Evolutionary conservation across 2,888 invertebrate species (phyloP), one percentile per base, ranked within the genome.

Genomic region (Folsomia candida): DNA sequence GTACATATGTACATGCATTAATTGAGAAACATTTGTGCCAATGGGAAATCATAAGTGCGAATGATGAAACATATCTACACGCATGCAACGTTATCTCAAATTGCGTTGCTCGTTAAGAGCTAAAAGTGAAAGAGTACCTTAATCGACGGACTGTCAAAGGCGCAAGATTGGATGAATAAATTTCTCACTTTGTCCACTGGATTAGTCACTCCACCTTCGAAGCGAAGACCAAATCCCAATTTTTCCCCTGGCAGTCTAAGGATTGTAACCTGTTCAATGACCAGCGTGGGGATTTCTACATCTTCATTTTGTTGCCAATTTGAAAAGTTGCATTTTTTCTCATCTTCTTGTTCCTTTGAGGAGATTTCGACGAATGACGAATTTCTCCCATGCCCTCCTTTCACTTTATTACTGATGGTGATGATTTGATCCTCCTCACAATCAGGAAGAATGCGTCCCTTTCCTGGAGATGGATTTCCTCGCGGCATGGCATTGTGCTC

Each of bases 161-260:
- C 93, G 83, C 93, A 93, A 78, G 93, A 93, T 82, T 94, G 93
- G 73, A 96, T 94, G 76, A 91, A 90, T 64, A 96, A 87, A 78
- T 91, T 87, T 73, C 91, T 87, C 1, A 95, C 93, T 79, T 87
- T 89, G 82, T 94, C 93, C 11, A 88, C 87, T 47, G 90, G 90
- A 78, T 91, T 90, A 51, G 91, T 91, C 1, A 75, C 75, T 18
- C 94, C 94, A 57, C 94, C 94, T 84, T 95, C 94, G 82, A 96
- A 94, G 82, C 94, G 93, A 1, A 96, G 85, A 0, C 94, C 94
- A 81, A 96, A 91, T 1, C 96, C 96, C 6, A 96, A 87, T 51
- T 93, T 88, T 81, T 95, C 95, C 0, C 95, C 95, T 0, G 93
- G 92, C 67, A 95, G 87, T 76, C 95, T 87, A 80, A 91, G 91